Percentiles rank a stretch among this genome's conserved stretches.
phyloP scores from a whole-genome alignment of 1,140 invertebrate genomes.

The Andricus grossulariae region DNA sequence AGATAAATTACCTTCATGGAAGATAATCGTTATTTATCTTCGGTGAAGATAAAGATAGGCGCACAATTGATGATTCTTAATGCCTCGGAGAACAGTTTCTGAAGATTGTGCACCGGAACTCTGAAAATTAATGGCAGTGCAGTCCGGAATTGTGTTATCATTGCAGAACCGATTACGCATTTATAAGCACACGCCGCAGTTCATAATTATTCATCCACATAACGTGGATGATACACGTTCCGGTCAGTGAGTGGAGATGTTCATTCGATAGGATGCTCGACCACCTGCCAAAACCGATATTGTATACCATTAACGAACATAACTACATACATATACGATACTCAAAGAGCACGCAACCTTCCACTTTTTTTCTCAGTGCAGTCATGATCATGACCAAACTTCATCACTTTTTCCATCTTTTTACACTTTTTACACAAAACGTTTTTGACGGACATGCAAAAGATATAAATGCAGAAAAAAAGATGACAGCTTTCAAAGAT shows the following conservation, averaged over 20 bases:
- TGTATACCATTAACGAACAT: neutral
- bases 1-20: slow-evolving; percentile 12
- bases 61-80: slow-evolving; percentile 20
- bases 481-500: no score
- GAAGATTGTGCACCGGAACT: slow-evolving; percentile 25
- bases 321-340: neutral
- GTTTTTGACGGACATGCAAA: neutral
- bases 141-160: slow-evolving; percentile 29
- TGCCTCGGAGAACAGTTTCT: slow-evolving; percentile 11
- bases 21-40: slow-evolving; percentile 25
- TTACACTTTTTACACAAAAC: neutral
- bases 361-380: neutral
- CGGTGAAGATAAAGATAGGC: neutral
- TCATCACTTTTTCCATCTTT: neutral
- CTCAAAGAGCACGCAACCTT: slow-evolving; percentile 19
- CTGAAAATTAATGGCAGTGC: slow-evolving; percentile 21
- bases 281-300: slow-evolving; percentile 29
- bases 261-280: slow-evolving; percentile 27
- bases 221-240: slow-evolving; percentile 19
- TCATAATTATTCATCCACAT: slow-evolving; percentile 30
- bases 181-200: slow-evolving; percentile 15
- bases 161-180: slow-evolving; percentile 31
- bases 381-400: slow-evolving; percentile 15
- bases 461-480: neutral
- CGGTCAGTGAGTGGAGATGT: slow-evolving; percentile 10